Base-by-base conservation (phyloP, 2,797 vertebrate genomes). In the Syngnathus acus region DNA sequence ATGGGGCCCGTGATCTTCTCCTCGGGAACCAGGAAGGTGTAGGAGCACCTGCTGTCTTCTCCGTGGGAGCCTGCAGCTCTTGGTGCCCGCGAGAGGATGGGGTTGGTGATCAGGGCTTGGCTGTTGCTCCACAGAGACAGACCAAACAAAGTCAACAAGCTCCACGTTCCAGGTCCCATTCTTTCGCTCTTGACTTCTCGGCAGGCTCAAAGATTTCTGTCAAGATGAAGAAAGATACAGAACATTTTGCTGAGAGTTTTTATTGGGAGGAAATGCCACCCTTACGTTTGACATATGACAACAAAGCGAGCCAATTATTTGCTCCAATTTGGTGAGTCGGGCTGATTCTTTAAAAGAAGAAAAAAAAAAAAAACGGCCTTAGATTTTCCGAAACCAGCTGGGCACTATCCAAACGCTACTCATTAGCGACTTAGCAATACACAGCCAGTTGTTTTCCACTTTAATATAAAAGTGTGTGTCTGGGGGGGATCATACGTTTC, bases 1-100 rank as follows among this genome's bases (percentile, higher is more conserved):
- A 98, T 97, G 4, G 96, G 95, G 51, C 96, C 96, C 4, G 95
- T 98, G 83, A 98, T 95, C 86, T 94, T 98, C 78, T 98, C 96
- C 82, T 98, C 94, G 0, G 96, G 96, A 8, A 98, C 94, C 88
- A 98, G 85, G 82, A 99, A 99, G 1, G 96, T 98, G 79, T 98
- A 98, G 9, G 95, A 93, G 68, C 96, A 98, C 76, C 94, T 95
- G 78, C 91, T 94, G 17, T 68, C 81, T 14, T 85, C 87, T 21
- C 68, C 79, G 2, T 55, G 65, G 0, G 90, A 90, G 64, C 89
- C 83, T 10, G 85, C 82, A 65, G 85, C 87, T 65, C 91, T 85
- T 67, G 88, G 78, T 73, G 78, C 85, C 72, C 85, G 76, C 42
- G 76, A 84, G 80, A 92, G 16, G 89, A 94, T 67, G 78, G 87